Evolutionary conservation across 1,140 invertebrate genomes (phyloP), one percentile per base, ranked within the genome.

Genomic region (Teleopsis dalmanni): DNA sequence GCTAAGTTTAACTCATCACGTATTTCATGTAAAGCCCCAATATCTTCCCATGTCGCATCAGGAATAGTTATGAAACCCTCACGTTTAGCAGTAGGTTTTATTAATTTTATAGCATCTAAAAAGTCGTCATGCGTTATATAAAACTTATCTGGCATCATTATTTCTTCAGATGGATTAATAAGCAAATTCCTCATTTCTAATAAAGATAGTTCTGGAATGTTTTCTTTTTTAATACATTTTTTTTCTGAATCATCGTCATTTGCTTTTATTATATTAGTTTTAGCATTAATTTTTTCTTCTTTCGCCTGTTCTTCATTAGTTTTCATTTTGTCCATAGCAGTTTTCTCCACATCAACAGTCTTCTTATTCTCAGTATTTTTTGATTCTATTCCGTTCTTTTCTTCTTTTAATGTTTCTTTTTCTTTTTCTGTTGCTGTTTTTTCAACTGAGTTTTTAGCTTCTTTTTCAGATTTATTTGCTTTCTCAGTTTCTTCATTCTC

Each of bases 1-100:
- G 90, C 82, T 63, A 92, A 76, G 70, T 95, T 81, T 16, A 99
- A 75, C 66, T 97, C 90, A 57, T 93, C 82, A 44, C 94, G 74
- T 31, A 99, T 87, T 65, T 91, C 79, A 26, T 81, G 78, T 9
- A 99, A 67, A 1, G 95, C 95, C 2, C 97, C 97, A 58, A 99
- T 82, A 74, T 99, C 93, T 51, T 92, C 83, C 96, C 96, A 99
- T 1, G 90, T 95, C 1, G 92, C 88, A 77, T 97, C 91, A 10
- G 96, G 95, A 16, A 99, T 91, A 7, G 94, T 96, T 4, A 91
- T 88, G 74, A 99, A 98, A 38, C 96, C 96, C 79, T 99, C 95
- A 53, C 95, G 77, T 57, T 95, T 95, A 0, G 91, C 85, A 37
- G 92, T 94, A n/a, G 94, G 94, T 68, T 89, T 87, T 14, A 95